Percentiles rank a stretch among this genome's conserved stretches.
phyloP scores from a whole-genome alignment of 1,140 invertebrate genomes.

The Arctopsyche grandis region DNA sequence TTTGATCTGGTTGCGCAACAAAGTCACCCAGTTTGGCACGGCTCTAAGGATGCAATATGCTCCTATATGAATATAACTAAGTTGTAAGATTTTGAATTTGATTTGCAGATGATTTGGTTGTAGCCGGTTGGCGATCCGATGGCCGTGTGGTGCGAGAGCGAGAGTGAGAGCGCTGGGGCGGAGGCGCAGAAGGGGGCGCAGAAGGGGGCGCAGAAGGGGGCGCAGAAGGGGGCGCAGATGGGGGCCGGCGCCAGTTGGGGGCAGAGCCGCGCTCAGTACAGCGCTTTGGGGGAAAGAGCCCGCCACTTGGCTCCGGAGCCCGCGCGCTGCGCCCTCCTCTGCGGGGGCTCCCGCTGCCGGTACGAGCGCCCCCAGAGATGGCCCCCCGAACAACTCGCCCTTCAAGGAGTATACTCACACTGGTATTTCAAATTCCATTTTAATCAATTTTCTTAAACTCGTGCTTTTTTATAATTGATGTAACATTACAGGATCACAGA shows the following conservation, averaged over 20 bases:
- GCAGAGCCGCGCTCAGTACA: constrained; percentile 59
- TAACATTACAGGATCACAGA: constrained; percentile 81
- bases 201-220: not conserved
- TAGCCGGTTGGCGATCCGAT: not conserved
- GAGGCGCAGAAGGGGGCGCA: not conserved
- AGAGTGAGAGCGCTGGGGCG: not conserved
- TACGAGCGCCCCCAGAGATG: constrained; percentile 79
- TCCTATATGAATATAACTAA: too few species aligned
- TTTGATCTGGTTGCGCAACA: too few species aligned
- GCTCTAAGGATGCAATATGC: too few species aligned
- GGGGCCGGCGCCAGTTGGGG: constrained; percentile 8
- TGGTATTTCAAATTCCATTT: constrained; percentile 74
- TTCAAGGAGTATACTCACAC: constrained; percentile 83
- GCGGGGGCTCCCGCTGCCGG: constrained; percentile 83
- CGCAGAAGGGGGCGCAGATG: constrained; percentile 9
- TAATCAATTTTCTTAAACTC: not conserved
- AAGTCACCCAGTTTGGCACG: too few species aligned
- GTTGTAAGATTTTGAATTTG: too few species aligned
- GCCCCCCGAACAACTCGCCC: constrained; percentile 74
- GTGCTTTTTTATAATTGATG: not conserved
- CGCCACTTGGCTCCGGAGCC: constrained; percentile 69
- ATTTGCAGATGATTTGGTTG: too few species aligned
- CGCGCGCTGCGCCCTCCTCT: constrained; percentile 82
- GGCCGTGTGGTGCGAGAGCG: not conserved
- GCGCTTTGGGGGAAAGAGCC: constrained; percentile 58